Conservation (phyloP, 2,113 vertebrate species). For the Herpetotheres cachinnans region DNA sequence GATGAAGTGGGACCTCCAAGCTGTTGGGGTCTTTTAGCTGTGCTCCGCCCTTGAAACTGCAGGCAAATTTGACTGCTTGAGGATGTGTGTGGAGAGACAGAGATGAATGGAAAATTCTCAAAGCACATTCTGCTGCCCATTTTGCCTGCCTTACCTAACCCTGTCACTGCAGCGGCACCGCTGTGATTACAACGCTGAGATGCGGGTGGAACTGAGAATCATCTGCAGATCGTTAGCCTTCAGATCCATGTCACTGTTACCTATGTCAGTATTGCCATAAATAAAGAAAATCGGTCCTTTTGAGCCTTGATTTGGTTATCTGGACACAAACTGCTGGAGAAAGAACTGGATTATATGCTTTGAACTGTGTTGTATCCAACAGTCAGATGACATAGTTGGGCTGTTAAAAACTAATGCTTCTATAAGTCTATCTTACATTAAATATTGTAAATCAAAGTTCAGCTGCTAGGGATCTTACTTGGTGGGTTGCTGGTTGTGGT, state of each 20-base stretch:
- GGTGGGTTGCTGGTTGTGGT: neutral
- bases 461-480: neutral
- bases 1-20: neutral
- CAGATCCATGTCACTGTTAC: rapidly evolving
- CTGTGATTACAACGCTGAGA: neutral
- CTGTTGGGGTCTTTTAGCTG: neutral
- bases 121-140: neutral
- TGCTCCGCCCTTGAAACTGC: neutral
- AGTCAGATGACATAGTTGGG: neutral
- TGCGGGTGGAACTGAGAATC: neutral
- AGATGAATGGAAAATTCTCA: neutral
- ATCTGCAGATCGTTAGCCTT: neutral
- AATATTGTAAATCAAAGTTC: neutral
- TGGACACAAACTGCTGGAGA: neutral
- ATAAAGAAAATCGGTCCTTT: neutral
- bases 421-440: neutral
- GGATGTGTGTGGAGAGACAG: neutral
- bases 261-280: neutral
- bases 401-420: neutral
- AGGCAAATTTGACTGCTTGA: neutral
- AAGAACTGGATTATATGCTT: neutral
- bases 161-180: neutral
- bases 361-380: neutral
- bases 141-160: neutral
- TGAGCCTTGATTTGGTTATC: neutral